Percentiles rank a stretch among this genome's conserved stretches.
Conservation (phyloP, 2,888 invertebrate species). For the Ennomos fuscantarius region DNA sequence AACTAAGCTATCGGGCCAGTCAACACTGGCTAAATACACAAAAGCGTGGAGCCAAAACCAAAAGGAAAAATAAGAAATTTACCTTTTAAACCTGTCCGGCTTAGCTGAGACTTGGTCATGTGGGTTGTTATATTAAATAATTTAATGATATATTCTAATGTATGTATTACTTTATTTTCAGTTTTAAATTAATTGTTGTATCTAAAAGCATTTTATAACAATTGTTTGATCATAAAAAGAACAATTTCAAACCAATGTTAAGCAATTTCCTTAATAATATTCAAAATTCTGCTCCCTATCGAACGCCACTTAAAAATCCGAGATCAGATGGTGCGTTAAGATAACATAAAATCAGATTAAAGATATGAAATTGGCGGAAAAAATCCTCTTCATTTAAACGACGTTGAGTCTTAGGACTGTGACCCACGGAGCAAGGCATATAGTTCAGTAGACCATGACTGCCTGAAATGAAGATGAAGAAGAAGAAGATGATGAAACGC, state of each 20-base stretch:
- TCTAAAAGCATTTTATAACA: too few species aligned
- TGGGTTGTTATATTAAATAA: too few species aligned
- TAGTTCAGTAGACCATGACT: too few species aligned
- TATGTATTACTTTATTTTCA: not conserved
- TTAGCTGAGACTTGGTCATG: too few species aligned
- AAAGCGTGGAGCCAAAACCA: too few species aligned
- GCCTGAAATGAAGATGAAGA: too few species aligned
- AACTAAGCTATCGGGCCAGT: too few species aligned
- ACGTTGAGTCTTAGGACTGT: not conserved
- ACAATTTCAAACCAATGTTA: not conserved
- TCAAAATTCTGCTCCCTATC: constrained; percentile 6
- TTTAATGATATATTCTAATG: not conserved
- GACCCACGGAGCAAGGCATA: not conserved
- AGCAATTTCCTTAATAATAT: constrained; percentile 2
- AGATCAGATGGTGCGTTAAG: constrained; percentile 23
- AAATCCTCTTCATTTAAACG: constrained; percentile 17
- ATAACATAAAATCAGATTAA: constrained; percentile 28
- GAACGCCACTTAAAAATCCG: constrained; percentile 18
- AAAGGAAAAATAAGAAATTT: too few species aligned
- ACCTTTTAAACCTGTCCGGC: too few species aligned
- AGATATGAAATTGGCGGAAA: constrained; percentile 27
- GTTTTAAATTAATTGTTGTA: too few species aligned
- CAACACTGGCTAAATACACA: too few species aligned
- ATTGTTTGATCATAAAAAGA: not conserved
- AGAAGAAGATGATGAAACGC: too few species aligned